Evolutionary conservation across 1,140 invertebrate species (phyloP), one percentile per base, ranked within the genome.

Genomic region (Leptinotarsa defecta): DNA sequence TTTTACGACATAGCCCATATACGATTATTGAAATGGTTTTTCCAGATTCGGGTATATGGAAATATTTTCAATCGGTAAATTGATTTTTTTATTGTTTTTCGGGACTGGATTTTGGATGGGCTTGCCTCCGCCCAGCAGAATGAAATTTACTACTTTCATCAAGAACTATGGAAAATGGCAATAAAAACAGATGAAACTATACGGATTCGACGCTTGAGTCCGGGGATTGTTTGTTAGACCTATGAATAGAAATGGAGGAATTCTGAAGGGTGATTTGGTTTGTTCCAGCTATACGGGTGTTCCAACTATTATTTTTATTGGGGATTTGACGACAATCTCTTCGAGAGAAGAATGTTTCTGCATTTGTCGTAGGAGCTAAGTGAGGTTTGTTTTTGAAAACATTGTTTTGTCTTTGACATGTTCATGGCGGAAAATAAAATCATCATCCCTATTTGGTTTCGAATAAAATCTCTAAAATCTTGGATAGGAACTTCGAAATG

Each of bases 1-100:
- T 72, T 72, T 72, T 74, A 57, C 73, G 73, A 72, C 61, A 69
- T 13, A 11, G 27, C 65, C 65, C 24, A 67, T 72, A 67, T 57
- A 73, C 62, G 71, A 52, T 68, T 76, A 72, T 68, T 68, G 67
- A 68, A 62, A 65, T 52, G 61, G 67, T 76, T 69, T 71, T 69
- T 19, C 71, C 67, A 70, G 61, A 69, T 62, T 61, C 71, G 68
- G 20, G 67, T 76, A 74, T 76, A 74, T 76, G 75, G 75, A 63
- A 76, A 76, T 76, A 74, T 72, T 65, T 62, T 48, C 75, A 74
- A 71, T 76, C 75, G 68, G n/a, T 70, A 76, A 71, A 76, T 76
- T 76, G 75, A 76, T 76, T 76, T 76, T 76, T 76, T 76, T 76
- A 76, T 76, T 48, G 68, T 13, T 15, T 73, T 61, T 34, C 57